phyloP scores from a whole-genome alignment of 2,888 invertebrate genomes.

The Temnothorax unifasciatus region DNA sequence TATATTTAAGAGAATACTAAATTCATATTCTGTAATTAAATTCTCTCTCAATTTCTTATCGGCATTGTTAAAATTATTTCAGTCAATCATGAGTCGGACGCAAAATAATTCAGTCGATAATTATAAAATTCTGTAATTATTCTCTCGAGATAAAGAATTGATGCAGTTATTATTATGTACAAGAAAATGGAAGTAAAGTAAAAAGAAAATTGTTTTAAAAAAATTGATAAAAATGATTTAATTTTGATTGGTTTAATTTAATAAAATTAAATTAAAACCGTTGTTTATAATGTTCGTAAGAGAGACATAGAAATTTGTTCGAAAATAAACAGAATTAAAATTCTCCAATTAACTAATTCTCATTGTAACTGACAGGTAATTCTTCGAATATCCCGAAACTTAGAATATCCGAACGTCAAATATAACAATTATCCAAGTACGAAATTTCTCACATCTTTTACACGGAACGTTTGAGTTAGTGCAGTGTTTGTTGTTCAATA shows the following conservation, averaged over 20 bases:
- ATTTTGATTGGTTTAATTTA: neutral
- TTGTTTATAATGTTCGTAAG: neutral
- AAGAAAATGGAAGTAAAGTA: neutral
- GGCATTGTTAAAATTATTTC: neutral
- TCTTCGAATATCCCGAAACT: neutral
- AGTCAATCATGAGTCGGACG: neutral
- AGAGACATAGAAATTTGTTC: neutral
- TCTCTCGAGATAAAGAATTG: neutral
- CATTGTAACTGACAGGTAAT: slow-evolving; percentile 3
- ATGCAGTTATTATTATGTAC: neutral
- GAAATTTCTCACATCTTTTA: neutral
- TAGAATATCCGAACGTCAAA: neutral
- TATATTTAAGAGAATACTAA: neutral
- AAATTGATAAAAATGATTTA: neutral
- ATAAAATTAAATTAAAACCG: neutral
- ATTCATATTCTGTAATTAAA: neutral
- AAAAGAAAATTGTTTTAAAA: neutral
- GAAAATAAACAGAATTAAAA: neutral
- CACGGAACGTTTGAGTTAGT: neutral
- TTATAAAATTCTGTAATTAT: neutral
- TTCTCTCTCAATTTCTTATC: neutral
- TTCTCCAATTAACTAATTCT: neutral
- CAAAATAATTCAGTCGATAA: neutral
- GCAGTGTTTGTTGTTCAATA: neutral
- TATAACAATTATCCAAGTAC: neutral